A percentile compares a stretch with the other conserved stretches of the same genome.
These are phyloP conservation scores for Pseudonaja textilis DNA, from an alignment of 2,113 vertebrate genomes.

Conservation along the genomic window DNA sequence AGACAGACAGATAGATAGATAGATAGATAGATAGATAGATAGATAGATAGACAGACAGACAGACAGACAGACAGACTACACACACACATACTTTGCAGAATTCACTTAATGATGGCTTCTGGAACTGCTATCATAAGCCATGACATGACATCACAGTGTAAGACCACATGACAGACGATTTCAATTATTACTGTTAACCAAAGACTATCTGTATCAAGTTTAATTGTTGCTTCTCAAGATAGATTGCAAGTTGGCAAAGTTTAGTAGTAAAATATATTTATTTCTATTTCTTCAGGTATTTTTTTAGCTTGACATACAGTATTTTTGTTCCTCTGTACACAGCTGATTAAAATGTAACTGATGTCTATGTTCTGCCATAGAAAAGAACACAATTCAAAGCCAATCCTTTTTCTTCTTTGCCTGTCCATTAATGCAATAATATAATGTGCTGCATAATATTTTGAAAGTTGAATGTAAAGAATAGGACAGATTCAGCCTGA, in stretches of 20 bases:
- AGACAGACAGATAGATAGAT: too few relatives aligned
- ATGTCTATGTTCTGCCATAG: neutral
- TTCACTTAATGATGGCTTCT: neutral
- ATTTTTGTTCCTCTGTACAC: neutral
- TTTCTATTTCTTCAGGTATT: neutral
- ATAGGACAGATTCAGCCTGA: neutral
- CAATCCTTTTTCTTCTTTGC: neutral
- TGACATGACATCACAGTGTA: neutral
- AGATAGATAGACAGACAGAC: too few relatives aligned
- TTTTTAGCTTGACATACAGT: neutral
- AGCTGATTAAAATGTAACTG: neutral
- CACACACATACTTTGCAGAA: neutral
- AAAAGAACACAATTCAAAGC: neutral
- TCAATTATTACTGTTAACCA: neutral
- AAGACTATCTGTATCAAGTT: neutral
- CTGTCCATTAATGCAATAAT: neutral
- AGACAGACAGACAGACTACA: too few relatives aligned
- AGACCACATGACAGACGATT: neutral
- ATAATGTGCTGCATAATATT: neutral
- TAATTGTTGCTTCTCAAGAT: neutral
- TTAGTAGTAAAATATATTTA: neutral
- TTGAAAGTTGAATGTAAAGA: neutral
- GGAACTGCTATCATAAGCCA: neutral
- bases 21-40: accelerated
- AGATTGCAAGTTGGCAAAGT: neutral